These are phyloP conservation scores for Endomychus coccineus DNA, from an alignment of 2,888 invertebrate species.

Conservation along the genomic window DNA sequence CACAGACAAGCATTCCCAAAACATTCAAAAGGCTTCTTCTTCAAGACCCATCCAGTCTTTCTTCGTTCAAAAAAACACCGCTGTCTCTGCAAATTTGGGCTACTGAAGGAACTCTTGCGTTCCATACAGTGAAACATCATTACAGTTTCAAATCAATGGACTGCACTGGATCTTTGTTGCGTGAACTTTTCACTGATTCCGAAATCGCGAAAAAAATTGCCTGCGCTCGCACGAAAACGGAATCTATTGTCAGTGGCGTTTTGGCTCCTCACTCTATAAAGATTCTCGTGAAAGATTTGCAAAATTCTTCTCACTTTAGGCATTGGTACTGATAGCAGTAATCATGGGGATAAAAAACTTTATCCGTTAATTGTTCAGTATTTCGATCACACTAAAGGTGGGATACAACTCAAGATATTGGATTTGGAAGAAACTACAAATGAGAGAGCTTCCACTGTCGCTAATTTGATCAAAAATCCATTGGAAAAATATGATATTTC, in stretches of 20 bases:
- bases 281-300: constrained; percentile 1
- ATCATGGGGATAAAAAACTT: constrained; percentile 21
- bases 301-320: constrained; percentile 14
- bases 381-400: constrained; percentile 18
- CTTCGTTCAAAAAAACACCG: no score
- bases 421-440: constrained; percentile 8
- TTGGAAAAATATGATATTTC: constrained; percentile 6
- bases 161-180: constrained; percentile 22
- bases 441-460: constrained; percentile 8
- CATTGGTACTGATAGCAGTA: constrained; percentile 21
- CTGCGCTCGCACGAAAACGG: constrained; percentile 21
- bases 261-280: constrained; percentile 1
- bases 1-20: no score
- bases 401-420: constrained; percentile 21
- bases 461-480: constrained; percentile 6
- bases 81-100: constrained; percentile 14
- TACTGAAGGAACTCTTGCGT: constrained; percentile 26
- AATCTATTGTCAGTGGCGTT: constrained; percentile 19
- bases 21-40: no score
- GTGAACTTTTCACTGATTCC: constrained; percentile 23
- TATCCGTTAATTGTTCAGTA: constrained; percentile 23
- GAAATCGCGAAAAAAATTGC: constrained; percentile 21
- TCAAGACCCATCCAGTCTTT: no score
- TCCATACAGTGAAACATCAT: constrained; percentile 28
- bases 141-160: constrained; percentile 26